Conservation (phyloP, 2,888 invertebrate species). For the Euclidia mi region DNA sequence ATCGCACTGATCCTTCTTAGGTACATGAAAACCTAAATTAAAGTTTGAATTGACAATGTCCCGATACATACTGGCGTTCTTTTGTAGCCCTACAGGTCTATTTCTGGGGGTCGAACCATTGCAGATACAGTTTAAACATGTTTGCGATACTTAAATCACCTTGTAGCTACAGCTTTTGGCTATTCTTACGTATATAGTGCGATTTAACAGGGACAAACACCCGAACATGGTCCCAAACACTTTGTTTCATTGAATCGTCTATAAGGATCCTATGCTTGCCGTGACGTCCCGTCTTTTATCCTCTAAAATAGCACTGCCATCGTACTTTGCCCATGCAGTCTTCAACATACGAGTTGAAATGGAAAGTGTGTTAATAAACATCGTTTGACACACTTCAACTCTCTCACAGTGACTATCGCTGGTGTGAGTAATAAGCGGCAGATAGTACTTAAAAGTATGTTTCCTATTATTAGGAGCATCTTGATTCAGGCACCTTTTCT, state of each 20-base stretch:
- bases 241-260: slow-evolving; percentile 29
- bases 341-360: too few relatives aligned
- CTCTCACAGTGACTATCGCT: slow-evolving; percentile 25
- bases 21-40: too few relatives aligned
- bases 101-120: too few relatives aligned
- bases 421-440: slow-evolving; percentile 21
- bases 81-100: slow-evolving; percentile 26
- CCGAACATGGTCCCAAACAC: too few relatives aligned
- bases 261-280: slow-evolving; percentile 11
- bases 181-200: too few relatives aligned
- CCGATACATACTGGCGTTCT: slow-evolving; percentile 28
- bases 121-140: slow-evolving; percentile 23
- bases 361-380: too few relatives aligned
- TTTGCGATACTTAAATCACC: slow-evolving; percentile 27
- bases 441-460: too few relatives aligned
- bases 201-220: too few relatives aligned
- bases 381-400: slow-evolving; percentile 28
- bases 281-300: slow-evolving; percentile 1
- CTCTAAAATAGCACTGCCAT: slow-evolving; percentile 37
- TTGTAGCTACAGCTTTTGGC: slow-evolving; percentile 11
- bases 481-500: too few relatives aligned
- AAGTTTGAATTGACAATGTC: slow-evolving; percentile 30
- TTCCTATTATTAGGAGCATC: too few relatives aligned
- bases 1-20: too few relatives aligned
- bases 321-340: slow-evolving; percentile 41